Conservation (phyloP, 2,797 vertebrate genomes). For the Melanotaenia trifasciata region DNA sequence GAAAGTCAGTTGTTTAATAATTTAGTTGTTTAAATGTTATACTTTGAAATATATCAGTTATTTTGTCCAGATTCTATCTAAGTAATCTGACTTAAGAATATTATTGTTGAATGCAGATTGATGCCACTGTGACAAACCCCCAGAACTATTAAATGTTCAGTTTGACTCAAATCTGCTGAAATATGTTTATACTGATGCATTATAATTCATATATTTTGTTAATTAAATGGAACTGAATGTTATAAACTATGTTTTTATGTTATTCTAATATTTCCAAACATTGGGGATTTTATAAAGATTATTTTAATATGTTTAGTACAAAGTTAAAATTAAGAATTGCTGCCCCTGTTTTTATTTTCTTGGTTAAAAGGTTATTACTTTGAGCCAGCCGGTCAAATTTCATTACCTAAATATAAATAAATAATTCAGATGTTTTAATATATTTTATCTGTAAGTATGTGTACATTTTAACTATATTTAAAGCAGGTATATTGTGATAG, state of each 20-base stretch:
- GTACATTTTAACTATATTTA: neutral
- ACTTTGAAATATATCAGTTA: neutral
- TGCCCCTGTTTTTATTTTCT: neutral
- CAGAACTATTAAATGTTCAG: neutral
- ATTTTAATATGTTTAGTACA: neutral
- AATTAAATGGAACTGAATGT: neutral
- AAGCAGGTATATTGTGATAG: constrained; percentile 3
- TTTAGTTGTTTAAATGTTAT: neutral
- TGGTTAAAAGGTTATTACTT: constrained; percentile 2
- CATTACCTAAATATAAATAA: neutral
- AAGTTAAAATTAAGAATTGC: neutral
- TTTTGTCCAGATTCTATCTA: too few relatives aligned
- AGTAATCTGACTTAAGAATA: neutral
- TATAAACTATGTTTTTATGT: neutral
- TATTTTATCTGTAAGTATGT: neutral
- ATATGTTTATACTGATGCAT: neutral
- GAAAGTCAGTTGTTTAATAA: neutral
- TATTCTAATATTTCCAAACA: neutral
- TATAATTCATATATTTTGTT: neutral
- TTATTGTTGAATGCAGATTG: neutral
- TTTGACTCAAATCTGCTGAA: neutral
- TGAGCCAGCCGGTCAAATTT: neutral
- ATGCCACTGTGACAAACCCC: neutral
- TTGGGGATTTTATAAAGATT: neutral
- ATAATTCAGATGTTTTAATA: neutral